Evolutionary conservation across 2,113 vertebrate species (phyloP).

Genomic region (Agelaius tricolor): DNA sequence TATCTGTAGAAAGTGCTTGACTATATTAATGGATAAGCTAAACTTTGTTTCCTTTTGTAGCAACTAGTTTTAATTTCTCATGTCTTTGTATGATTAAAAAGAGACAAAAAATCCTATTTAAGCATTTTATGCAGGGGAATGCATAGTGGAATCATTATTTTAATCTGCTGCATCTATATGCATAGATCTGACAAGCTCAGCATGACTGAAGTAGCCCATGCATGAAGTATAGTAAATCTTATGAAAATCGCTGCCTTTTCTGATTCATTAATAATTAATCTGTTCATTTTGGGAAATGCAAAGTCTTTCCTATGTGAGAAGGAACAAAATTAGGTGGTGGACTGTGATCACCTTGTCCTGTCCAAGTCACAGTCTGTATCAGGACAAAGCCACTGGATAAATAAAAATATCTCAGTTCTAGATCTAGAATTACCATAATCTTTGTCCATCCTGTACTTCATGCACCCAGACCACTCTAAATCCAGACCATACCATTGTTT

Average conservation of each 20-base stretch:
- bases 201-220: not conserved
- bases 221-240: not conserved
- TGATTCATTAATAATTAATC: not conserved
- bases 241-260: not conserved
- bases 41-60: not conserved
- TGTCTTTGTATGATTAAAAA: not conserved
- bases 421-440: not conserved
- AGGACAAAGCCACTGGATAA: not conserved
- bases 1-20: rapidly evolving
- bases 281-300: not conserved
- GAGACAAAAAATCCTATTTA: not conserved
- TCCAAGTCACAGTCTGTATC: not conserved
- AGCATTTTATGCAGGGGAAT: not conserved
- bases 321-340: not conserved
- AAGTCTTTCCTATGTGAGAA: not conserved
- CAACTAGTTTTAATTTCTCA: not conserved
- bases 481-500: not conserved
- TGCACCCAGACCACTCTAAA: not conserved
- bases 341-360: not conserved
- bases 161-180: not conserved
- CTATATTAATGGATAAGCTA: not conserved
- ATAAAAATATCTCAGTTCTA: not conserved
- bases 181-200: not conserved
- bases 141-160: not conserved
- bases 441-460: not conserved